Percentiles rank a stretch among this genome's conserved stretches.
These are phyloP conservation scores for Cepphus grylle DNA, from an alignment of 2,113 vertebrate genomes.

Conservation along the genomic window DNA sequence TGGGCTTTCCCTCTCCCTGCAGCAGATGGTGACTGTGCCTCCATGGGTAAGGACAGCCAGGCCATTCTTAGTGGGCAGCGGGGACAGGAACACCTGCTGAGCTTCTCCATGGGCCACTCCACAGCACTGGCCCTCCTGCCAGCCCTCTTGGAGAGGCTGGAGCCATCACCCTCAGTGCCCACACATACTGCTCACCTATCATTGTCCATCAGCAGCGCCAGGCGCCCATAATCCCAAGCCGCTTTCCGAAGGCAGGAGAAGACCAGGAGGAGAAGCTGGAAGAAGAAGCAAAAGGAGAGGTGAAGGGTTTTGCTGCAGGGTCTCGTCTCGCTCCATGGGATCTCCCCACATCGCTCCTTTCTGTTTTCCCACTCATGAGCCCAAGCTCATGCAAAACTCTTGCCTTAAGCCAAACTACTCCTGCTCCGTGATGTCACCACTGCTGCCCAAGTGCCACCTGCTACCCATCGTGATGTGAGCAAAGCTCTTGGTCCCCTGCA, in stretches of 20 bases:
- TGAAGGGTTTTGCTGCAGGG: not conserved
- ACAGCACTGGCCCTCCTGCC: not conserved
- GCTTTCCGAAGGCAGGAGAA: conserved; percentile 97
- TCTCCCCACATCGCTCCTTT: not conserved
- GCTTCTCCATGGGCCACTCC: not conserved
- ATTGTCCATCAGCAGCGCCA: conserved; percentile 93
- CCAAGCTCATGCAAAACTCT: not conserved
- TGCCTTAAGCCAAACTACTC: not conserved
- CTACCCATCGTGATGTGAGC: not conserved
- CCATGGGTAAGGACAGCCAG: not conserved
- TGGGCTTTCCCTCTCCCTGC: not conserved
- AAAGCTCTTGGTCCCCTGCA: not conserved
- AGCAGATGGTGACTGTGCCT: not conserved
- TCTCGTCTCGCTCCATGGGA: not conserved
- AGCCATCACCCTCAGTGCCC: not conserved
- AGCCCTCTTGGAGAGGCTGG: not conserved
- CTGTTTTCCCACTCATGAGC: not conserved
- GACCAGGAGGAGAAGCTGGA: conserved; percentile 84
- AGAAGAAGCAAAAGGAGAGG: not conserved
- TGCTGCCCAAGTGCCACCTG: not conserved
- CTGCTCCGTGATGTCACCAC: not conserved
- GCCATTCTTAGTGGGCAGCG: not conserved
- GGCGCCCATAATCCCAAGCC: conserved; percentile 94
- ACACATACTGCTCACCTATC: conserved; percentile 82
- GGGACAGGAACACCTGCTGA: not conserved